Evolutionary conservation across 2,888 invertebrate genomes (phyloP), one percentile per base, ranked within the genome.

Genomic region (Tenthredo scrophulariae): DNA sequence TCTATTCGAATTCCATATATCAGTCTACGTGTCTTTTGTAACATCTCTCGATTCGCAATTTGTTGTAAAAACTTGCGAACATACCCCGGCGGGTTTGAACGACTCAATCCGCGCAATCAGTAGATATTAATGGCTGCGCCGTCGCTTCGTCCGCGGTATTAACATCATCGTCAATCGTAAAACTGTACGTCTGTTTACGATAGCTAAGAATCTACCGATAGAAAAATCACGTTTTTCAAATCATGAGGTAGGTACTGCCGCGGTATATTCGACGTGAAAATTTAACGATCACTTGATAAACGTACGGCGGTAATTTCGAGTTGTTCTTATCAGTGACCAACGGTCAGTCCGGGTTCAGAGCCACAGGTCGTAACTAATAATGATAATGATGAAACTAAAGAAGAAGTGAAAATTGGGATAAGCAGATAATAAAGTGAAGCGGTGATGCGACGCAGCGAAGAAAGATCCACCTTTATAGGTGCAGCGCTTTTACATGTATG

Each of bases 41-140:
- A 7, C 43, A 43, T 0, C 43, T 43, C 43, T 15, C 13, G 46
- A 13, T 50, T 50, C 10, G 13, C 15, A 18, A 50, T 50, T 50
- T 7, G 50, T 18, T 50, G 5, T 50, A n/a, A 50, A 50, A 65
- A 65, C 29, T 29, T 5, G 22, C 2, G 29, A 65, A 65, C 9
- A 65, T 13, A 29, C 22, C 29, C 4, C 18, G 6, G 6, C 50
- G 13, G 29, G 29, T 65, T 22, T 22, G 13, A 65, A 65, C 29
- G 65, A 29, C 65, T 65, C 65, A 10, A 65, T 26, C 29, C 15
- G 22, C 65, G 65, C n/a, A 65, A 65, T 65, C 65, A 65, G 65
- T 65, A 65, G 26, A 65, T 26, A 65, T 29, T 29, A 65, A 65
- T 13, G 65, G 7, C 70, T 70, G 5, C 5, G 15, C 33, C 33